Conservation (phyloP, 2,797 vertebrate species). For the Alfaro cultratus region DNA sequence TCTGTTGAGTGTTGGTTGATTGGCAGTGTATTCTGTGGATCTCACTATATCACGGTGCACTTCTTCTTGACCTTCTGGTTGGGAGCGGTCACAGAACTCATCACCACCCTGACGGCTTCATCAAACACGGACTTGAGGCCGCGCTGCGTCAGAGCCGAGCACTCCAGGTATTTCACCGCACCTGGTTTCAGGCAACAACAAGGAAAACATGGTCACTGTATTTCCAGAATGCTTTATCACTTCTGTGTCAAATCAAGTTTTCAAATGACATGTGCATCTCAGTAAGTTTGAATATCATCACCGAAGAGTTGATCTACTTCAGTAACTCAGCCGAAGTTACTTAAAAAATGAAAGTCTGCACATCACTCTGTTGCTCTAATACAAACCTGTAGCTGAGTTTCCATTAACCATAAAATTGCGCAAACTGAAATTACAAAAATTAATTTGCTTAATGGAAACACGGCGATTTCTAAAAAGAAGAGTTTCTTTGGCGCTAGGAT, state of each 20-base stretch:
- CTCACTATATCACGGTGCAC: slow-evolving; percentile 86
- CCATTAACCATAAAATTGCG: too few relatives aligned
- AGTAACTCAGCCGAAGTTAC: not conserved
- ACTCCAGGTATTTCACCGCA: slow-evolving; percentile 95
- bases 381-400: too few relatives aligned
- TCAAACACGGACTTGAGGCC: slow-evolving; percentile 83
- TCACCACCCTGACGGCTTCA: slow-evolving; percentile 93
- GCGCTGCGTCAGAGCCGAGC: slow-evolving; percentile 91
- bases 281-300: not conserved
- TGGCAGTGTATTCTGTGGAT: not conserved
- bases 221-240: not conserved
- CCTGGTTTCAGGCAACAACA: slow-evolving; percentile 70
- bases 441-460: too few relatives aligned
- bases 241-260: not conserved
- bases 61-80: slow-evolving; percentile 85
- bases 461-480: accelerated
- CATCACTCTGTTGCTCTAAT: not conserved
- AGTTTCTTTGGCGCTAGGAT: too few relatives aligned
- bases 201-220: not conserved
- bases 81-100: slow-evolving; percentile 92
- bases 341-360: not conserved
- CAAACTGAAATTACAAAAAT: too few relatives aligned
- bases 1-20: not conserved
- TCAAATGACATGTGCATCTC: not conserved
- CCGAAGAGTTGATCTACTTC: not conserved